These are phyloP conservation scores for Cygnus olor DNA, from an alignment of 2,797 vertebrate genomes.

Conservation along the genomic window DNA sequence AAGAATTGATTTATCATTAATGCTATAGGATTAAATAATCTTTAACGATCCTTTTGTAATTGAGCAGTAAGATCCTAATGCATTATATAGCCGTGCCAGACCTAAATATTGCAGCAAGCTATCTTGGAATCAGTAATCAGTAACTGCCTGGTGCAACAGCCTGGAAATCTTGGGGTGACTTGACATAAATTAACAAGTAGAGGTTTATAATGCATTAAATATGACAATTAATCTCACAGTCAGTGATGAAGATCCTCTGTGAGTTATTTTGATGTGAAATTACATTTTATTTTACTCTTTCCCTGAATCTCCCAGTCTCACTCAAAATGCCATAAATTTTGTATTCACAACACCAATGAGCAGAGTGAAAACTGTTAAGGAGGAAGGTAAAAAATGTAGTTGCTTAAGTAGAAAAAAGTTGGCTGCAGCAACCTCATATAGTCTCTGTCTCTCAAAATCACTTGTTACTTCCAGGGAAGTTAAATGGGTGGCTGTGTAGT, in stretches of 20 bases:
- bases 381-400: background rate
- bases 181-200: conserved; percentile 55
- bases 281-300: conserved; percentile 52
- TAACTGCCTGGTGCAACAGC: conserved; percentile 27
- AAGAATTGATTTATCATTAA: background rate
- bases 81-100: background rate
- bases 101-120: conserved; percentile 31
- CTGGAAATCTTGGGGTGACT: conserved; percentile 61
- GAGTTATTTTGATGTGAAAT: conserved; percentile 62
- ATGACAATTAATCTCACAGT: conserved; percentile 59
- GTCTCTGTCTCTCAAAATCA: background rate
- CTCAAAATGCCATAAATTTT: conserved; percentile 34
- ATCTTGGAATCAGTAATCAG: conserved; percentile 12
- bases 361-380: conserved; percentile 13
- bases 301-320: background rate
- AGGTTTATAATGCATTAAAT: conserved; percentile 65
- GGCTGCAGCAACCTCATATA: background rate
- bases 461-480: background rate
- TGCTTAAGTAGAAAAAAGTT: background rate
- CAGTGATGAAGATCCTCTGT: conserved; percentile 36
- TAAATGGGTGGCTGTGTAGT: background rate
- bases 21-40: conserved; percentile 24
- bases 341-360: conserved; percentile 31
- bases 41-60: conserved; percentile 41
- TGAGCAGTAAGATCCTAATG: conserved; percentile 44